Percentiles rank a stretch among this genome's conserved stretches.
Conservation (phyloP, 2,797 vertebrate species). For the Micrastur ruficollis region DNA sequence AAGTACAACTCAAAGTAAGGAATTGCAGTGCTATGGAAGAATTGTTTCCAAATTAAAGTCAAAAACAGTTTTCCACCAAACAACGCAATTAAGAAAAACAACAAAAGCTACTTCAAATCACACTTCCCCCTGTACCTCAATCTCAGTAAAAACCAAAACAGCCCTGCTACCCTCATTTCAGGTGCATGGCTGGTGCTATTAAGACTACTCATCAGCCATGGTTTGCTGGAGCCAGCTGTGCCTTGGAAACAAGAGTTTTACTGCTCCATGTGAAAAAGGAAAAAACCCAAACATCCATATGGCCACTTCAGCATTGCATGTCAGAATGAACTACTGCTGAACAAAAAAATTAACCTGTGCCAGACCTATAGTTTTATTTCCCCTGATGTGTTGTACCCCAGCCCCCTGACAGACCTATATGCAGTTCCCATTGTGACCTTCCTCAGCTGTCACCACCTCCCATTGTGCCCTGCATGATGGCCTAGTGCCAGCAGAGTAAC, state of each 20-base stretch:
- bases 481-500: neutral
- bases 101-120: neutral
- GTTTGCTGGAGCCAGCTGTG: neutral
- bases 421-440: neutral
- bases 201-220: neutral
- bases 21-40: neutral
- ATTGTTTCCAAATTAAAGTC: neutral
- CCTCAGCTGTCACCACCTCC: neutral
- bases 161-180: neutral
- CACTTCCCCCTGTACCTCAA: neutral
- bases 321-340: neutral
- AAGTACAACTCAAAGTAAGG: neutral
- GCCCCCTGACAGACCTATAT: neutral
- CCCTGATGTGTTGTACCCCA: neutral
- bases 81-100: neutral
- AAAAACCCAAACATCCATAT: rapidly evolving
- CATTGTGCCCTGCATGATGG: neutral
- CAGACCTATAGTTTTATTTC: neutral
- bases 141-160: neutral
- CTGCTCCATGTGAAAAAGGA: neutral
- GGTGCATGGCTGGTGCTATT: neutral
- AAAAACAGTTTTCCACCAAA: neutral
- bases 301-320: neutral
- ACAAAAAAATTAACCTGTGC: neutral
- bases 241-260: neutral